phyloP scores from a whole-genome alignment of 2,888 invertebrate genomes.

The Torymus tubicola region DNA sequence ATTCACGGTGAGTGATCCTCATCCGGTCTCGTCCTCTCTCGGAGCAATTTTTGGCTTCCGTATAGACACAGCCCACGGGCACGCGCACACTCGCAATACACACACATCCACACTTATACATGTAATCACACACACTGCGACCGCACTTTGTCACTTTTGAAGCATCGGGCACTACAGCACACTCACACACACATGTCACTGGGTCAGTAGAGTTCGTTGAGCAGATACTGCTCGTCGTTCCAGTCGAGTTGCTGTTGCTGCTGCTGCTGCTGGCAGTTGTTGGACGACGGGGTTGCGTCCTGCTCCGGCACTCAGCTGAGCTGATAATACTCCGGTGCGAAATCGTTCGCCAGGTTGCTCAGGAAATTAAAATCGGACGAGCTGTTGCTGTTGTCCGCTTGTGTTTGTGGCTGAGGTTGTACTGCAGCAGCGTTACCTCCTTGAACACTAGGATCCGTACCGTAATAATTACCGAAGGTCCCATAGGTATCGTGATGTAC shows the following conservation, averaged over 20 bases:
- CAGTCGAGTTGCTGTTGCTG: slow-evolving; percentile 68
- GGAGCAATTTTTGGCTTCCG: slow-evolving; percentile 25
- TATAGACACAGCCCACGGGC: background rate
- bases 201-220: slow-evolving; percentile 72
- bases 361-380: slow-evolving; percentile 97
- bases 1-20: slow-evolving; percentile 17
- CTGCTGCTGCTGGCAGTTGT: slow-evolving; percentile 25
- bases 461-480: slow-evolving; percentile 85
- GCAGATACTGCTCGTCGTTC: slow-evolving; percentile 73
- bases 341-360: slow-evolving; percentile 94
- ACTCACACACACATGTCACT: slow-evolving; percentile 11
- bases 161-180: no score
- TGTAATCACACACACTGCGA: slow-evolving; percentile 41
- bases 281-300: slow-evolving; percentile 57
- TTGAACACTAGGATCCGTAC: slow-evolving; percentile 72
- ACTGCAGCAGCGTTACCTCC: slow-evolving; percentile 67
- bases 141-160: slow-evolving; percentile 29
- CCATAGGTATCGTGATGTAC: slow-evolving; percentile 77
- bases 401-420: slow-evolving; percentile 74
- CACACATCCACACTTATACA: slow-evolving; percentile 22
- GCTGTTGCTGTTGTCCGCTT: slow-evolving; percentile 90
- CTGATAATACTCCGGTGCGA: slow-evolving; percentile 93
- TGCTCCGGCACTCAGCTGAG: slow-evolving; percentile 79
- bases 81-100: slow-evolving; percentile 36
- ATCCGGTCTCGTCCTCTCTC: slow-evolving; percentile 28